Base-by-base conservation (phyloP, 2,888 invertebrate genomes). In the Byasa hedistus region DNA sequence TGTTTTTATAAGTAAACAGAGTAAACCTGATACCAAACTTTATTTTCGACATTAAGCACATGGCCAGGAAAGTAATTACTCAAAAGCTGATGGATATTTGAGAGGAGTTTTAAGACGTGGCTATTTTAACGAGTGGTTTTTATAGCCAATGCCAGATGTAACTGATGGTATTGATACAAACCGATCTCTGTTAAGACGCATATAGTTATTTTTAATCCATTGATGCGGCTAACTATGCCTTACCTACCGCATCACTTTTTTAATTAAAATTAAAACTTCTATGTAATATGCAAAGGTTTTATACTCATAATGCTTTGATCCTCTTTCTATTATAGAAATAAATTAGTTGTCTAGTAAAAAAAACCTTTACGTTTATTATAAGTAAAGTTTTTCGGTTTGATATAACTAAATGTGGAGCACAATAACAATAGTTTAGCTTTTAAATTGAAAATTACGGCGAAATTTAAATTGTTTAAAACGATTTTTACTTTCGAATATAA, bases 81-180 rank as follows among this genome's bases (percentile, higher is more conserved):
- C 27, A 36, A 60, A 61, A 57, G 5, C 51, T 57, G 57, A 44
- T 61, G 22, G 55, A 65, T 61, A 57, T 61, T 51, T 23, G 48
- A 65, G 65, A 51, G 56, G 51, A 17, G 32, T 56, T 65, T 61
- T 65, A 61, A 65, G 60, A 65, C 56, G 48, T 61, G 32, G 65
- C 24, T 65, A 65, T 65, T 65, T 65, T 61, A 56, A 65, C 60
- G 56, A 65, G 27, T 56, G 27, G 36, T 51, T 57, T 56, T 48
- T 55, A 60, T 48, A 60, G 60, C 36, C 48, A 19, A 27, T 51
- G 65, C 60, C 65, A 60, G 65, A 60, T 48, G 27, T 59, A 65
- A 24, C 58, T 39, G 23, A 55, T 22, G 24, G 3, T 57, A 21
- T n/a, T 24, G 59, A 32, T 65, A 60, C 23, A 63, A 63, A 57